phyloP scores from a whole-genome alignment of 64 coral and sea anemone species.

The Orbicella faveolata region DNA sequence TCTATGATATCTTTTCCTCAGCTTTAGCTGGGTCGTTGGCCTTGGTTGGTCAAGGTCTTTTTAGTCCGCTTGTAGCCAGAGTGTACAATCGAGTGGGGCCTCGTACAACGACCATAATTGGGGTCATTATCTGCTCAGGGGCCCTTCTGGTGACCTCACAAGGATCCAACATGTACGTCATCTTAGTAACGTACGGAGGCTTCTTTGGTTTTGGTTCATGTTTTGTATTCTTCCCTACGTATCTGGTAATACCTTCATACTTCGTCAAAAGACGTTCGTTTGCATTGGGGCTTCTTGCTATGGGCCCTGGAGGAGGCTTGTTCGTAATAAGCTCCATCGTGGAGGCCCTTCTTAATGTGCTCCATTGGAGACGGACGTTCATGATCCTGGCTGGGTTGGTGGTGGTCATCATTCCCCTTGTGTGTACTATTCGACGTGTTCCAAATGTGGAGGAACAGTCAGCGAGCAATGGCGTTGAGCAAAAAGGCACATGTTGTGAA shows the following conservation, averaged over 20 bases:
- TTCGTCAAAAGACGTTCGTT: constrained; percentile 22
- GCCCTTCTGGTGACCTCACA: constrained; percentile 20
- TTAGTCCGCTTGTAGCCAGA: background rate
- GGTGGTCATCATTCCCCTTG: background rate
- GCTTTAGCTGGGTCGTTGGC: constrained; percentile 37
- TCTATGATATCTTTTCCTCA: background rate
- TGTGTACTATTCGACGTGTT: background rate
- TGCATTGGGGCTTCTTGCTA: constrained; percentile 27
- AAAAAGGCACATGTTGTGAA: background rate
- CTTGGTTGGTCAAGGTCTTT: background rate
- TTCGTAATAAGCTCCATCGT: constrained; percentile 25
- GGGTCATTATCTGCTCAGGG: background rate
- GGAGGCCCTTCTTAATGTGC: constrained; percentile 11
- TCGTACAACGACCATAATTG: background rate
- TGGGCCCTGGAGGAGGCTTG: constrained; percentile 20
- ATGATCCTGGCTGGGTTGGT: background rate
- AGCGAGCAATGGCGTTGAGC: too few species aligned
- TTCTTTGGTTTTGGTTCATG: constrained; percentile 17
- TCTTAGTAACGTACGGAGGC: background rate
- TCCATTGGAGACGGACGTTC: constrained; percentile 21
- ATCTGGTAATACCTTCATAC: background rate
- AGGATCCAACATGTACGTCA: background rate
- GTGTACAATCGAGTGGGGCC: constrained; percentile 24
- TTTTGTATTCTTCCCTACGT: background rate
- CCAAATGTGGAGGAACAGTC: background rate